phyloP scores from a whole-genome alignment of 2,797 vertebrate species.

The Acanthurus leucopareius region DNA sequence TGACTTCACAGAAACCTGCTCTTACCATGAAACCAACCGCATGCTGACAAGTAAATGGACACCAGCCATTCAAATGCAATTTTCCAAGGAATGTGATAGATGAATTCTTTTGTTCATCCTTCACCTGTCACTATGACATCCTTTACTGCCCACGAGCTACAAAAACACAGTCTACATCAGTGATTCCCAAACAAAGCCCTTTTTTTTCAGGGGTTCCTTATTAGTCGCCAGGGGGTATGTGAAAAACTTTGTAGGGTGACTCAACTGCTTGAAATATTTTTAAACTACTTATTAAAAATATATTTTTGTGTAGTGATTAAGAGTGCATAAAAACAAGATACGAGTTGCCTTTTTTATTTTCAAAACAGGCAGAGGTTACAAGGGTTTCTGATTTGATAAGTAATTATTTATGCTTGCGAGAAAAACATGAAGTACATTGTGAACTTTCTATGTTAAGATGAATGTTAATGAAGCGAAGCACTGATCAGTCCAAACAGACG shows the following conservation, averaged over 20 bases:
- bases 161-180: not conserved
- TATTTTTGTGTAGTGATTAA: not conserved
- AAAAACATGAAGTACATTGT: too few species aligned
- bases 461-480: too few species aligned
- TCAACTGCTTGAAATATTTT: not conserved
- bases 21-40: constrained; percentile 45
- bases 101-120: constrained; percentile 31
- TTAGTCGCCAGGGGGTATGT: not conserved
- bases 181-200: not conserved
- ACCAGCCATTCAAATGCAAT: constrained; percentile 45
- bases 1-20: constrained; percentile 43
- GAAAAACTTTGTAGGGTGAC: not conserved
- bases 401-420: too few species aligned
- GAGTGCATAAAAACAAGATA: not conserved
- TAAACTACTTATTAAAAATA: not conserved
- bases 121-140: constrained; percentile 11
- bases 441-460: too few species aligned
- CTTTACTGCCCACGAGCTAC: constrained; percentile 10
- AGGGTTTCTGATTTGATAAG: too few species aligned
- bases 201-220: not conserved
- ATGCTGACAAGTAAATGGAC: constrained; percentile 55
- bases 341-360: too few species aligned
- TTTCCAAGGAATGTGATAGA: constrained; percentile 28
- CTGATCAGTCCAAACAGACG: too few species aligned
- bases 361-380: too few species aligned